A percentile compares a stretch with the other conserved stretches of the same genome.
Conservation (phyloP, 1,140 invertebrate genomes). For the Pemphigus obesinymphae region DNA sequence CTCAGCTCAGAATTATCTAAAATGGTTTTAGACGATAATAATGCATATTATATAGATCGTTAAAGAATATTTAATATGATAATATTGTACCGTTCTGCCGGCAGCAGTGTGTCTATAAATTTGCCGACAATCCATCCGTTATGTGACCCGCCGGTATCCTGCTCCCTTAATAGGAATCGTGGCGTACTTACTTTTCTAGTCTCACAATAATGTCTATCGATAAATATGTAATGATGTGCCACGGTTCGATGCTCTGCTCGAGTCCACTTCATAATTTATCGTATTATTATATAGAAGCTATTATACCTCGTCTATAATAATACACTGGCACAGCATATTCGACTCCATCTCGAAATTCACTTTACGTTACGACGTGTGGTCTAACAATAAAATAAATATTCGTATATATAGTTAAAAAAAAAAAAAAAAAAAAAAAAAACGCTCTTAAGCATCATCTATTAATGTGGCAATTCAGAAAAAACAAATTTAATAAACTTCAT, state of each 20-base stretch:
- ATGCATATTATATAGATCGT: too few relatives aligned
- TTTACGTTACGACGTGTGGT: background rate
- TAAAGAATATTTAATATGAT: too few relatives aligned
- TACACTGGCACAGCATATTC: background rate
- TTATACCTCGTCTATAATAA: background rate
- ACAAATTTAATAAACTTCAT: conserved; percentile 6
- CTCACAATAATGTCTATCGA: background rate
- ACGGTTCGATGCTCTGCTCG: background rate
- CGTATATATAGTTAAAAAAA: background rate
- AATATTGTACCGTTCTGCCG: too few relatives aligned
- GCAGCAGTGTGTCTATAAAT: background rate
- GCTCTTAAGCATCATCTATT: background rate
- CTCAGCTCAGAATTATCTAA: too few relatives aligned
- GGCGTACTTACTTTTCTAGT: conserved; percentile 1
- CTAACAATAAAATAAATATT: conserved; percentile 18
- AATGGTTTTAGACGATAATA: too few relatives aligned
- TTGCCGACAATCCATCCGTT: background rate
- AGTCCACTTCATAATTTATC: background rate
- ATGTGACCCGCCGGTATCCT: background rate
- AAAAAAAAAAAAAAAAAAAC: background rate
- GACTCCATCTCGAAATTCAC: background rate
- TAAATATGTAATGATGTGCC: conserved; percentile 5
- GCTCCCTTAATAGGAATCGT: conserved; percentile 10
- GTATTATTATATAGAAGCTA: background rate
- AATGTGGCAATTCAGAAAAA: conserved; percentile 4